Percentiles rank a stretch among this genome's conserved stretches.
These are phyloP conservation scores for Littorina saxatilis DNA, from an alignment of 1,140 invertebrate genomes.

Conservation along the genomic window DNA sequence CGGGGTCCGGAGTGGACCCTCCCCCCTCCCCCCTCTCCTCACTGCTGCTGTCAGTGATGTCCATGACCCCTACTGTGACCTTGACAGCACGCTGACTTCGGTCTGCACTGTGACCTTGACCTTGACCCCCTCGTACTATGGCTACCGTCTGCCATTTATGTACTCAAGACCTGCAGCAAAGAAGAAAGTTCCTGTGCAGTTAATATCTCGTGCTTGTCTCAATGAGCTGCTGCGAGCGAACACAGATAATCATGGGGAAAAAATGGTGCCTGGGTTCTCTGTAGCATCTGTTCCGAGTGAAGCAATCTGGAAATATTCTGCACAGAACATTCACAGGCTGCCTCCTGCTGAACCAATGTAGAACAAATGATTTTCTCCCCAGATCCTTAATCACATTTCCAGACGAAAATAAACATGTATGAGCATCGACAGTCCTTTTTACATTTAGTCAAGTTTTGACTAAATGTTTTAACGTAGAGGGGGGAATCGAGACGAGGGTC, in stretches of 20 bases:
- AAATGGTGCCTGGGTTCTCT: background rate
- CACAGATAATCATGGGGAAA: background rate
- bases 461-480: no score
- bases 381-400: background rate
- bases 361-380: no score
- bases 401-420: background rate
- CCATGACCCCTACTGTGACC: slow-evolving; percentile 7
- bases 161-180: background rate
- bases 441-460: background rate
- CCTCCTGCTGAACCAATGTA: no score
- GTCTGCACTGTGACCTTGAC: background rate
- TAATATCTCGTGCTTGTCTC: background rate
- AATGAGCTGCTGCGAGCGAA: background rate
- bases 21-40: background rate
- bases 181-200: background rate
- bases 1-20: background rate
- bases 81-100: background rate
- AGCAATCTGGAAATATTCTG: no score
- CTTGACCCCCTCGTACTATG: background rate
- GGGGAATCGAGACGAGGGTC: no score
- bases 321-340: no score
- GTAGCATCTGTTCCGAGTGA: no score
- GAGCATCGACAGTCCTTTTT: background rate
- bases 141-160: slow-evolving; percentile 16
- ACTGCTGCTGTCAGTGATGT: background rate